Evolutionary conservation across 2,888 invertebrate species (phyloP).

Genomic region (Erpobdella octoculata): DNA sequence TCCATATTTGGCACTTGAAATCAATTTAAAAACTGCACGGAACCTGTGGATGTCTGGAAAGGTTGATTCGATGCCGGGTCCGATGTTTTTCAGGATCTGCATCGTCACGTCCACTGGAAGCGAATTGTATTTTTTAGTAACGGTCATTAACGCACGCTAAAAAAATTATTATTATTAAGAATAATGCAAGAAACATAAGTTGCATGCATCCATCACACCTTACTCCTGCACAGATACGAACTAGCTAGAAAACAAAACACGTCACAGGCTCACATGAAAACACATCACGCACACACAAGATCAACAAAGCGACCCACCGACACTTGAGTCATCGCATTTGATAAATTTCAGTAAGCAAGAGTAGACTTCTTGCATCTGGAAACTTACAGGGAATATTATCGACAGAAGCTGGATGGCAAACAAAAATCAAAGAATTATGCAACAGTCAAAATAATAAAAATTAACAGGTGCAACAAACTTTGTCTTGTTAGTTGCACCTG

Average conservation of each 20-base stretch:
- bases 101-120: constrained; percentile 48
- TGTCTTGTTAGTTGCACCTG: no score
- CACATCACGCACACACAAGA: neutral
- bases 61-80: constrained; percentile 45
- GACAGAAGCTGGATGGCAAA: constrained; percentile 82
- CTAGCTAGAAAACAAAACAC: neutral
- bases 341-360: constrained; percentile 69
- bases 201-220: neutral
- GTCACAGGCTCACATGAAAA: neutral
- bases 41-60: constrained; percentile 50
- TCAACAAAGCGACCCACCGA: constrained; percentile 38
- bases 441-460: neutral
- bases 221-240: neutral
- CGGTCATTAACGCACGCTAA: neutral
- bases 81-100: constrained; percentile 52
- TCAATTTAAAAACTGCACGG: neutral
- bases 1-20: neutral
- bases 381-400: constrained; percentile 84
- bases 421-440: neutral
- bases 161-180: neutral
- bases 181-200: neutral
- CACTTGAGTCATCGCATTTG: constrained; percentile 64
- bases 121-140: neutral
- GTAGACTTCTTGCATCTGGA: constrained; percentile 75
- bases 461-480: neutral